Percentiles rank a stretch among this genome's conserved stretches.
Conservation (phyloP, 2,113 vertebrate genomes). For the Choloepus hoffmanni region DNA sequence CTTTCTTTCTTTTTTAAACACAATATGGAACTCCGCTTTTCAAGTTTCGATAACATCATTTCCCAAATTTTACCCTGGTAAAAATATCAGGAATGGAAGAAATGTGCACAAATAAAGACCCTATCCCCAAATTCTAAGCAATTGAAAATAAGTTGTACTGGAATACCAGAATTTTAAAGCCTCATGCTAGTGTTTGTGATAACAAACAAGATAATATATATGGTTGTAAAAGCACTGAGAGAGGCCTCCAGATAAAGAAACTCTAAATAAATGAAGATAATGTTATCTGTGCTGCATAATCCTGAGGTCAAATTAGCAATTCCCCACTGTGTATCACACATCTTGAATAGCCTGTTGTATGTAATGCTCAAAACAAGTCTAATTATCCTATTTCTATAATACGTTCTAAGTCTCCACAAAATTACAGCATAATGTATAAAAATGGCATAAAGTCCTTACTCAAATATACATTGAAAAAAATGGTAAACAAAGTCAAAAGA, state of each 20-base stretch:
- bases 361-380: constrained; percentile 64
- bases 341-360: constrained; percentile 54
- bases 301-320: constrained; percentile 72
- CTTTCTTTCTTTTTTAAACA: constrained; percentile 32
- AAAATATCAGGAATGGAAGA: constrained; percentile 36
- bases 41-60: constrained; percentile 24
- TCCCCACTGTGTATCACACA: constrained; percentile 50
- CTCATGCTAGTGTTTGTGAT: constrained; percentile 68
- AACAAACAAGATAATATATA: constrained; percentile 32
- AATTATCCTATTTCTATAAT: constrained; percentile 63
- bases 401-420: constrained; percentile 63
- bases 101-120: not conserved
- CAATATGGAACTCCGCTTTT: not conserved
- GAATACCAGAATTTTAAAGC: constrained; percentile 62
- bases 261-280: constrained; percentile 69
- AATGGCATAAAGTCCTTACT: constrained; percentile 52
- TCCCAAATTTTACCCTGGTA: constrained; percentile 44
- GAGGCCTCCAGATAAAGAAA: constrained; percentile 67
- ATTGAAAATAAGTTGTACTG: constrained; percentile 58
- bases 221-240: constrained; percentile 50
- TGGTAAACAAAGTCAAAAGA: not conserved
- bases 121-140: constrained; percentile 19
- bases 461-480: not conserved
- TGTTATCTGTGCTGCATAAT: constrained; percentile 68
- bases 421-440: constrained; percentile 69